Evolutionary conservation across 2,113 vertebrate genomes (phyloP), one percentile per base, ranked within the genome.

Genomic region (Ardeotis arabs): DNA sequence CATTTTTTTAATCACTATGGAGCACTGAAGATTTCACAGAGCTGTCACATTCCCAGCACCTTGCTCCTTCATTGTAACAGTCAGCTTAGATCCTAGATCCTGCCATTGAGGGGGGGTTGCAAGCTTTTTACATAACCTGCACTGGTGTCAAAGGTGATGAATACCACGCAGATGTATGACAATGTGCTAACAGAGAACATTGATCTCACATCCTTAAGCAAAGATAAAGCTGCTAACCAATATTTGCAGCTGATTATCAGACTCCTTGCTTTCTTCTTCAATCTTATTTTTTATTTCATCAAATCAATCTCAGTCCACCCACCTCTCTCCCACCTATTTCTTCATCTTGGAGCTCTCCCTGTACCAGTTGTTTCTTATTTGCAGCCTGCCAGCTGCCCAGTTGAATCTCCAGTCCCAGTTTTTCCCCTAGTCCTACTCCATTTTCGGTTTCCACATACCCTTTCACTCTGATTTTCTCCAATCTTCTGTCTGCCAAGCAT

Each of bases 1-100:
- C 14, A 10, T 33, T 86, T 84, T 76, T 70, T 85, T 56, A 73
- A 72, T 59, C 17, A 59, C 39, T 75, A 66, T 37, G 31, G 27
- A 81, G 27, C 60, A 74, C 60, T 59, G 31, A 91, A 63, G 69
- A 87, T 87, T 89, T 89, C 95, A 91, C 68, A 93, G 81, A 87
- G 47, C 44, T 94, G 73, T 93, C 92, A 93, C 24, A 73, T 84
- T 84, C 60, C 66, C 14, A 35, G 75, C 69, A 97, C 73, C 60
- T 94, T 93, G 17, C 37, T 95, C 47, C 81, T 67, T 89, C 60
- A 70, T 24, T 78, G 55, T 91, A 86, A 52, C 35, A 87, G 50
- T 66, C 41, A 78, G 24, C 27, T 93, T 73, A 66, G 68, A 93
- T 70, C 52, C 31, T 63, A 68, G 39, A 72, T 31, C 52, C 31